Evolutionary conservation across 2,888 invertebrate genomes (phyloP).

Genomic region (Patella ulyssiponensis): DNA sequence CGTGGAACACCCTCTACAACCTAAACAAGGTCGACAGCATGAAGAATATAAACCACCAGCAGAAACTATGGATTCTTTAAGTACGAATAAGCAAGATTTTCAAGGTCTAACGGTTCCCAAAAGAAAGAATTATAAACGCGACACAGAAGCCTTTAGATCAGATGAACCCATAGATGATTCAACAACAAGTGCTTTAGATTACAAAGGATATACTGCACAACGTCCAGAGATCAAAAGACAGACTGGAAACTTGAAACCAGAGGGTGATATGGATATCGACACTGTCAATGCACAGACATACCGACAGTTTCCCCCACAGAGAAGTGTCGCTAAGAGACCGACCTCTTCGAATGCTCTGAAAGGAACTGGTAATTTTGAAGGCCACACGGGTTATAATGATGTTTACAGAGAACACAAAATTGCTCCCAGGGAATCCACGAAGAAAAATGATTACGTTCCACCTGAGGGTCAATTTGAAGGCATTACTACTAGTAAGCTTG

Average conservation of each 20-base stretch:
- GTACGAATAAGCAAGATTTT: slow-evolving; percentile 18
- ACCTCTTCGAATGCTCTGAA: neutral
- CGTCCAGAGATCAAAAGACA: neutral
- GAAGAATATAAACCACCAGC: neutral
- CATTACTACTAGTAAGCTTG: slow-evolving; percentile 14
- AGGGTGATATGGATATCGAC: slow-evolving; percentile 8
- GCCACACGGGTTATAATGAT: slow-evolving; percentile 61
- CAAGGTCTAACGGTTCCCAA: slow-evolving; percentile 8
- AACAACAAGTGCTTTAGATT: slow-evolving; percentile 19
- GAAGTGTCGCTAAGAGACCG: neutral
- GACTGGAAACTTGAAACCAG: neutral
- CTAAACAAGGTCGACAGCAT: neutral
- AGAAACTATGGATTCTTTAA: slow-evolving; percentile 16
- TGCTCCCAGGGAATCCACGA: slow-evolving; percentile 40
- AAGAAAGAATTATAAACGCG: neutral
- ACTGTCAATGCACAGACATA: slow-evolving; percentile 6
- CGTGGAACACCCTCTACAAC: slow-evolving; percentile 15
- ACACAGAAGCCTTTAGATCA: neutral
- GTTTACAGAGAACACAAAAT: slow-evolving; percentile 60
- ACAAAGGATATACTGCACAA: neutral
- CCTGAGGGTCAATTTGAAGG: slow-evolving; percentile 55
- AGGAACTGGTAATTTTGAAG: slow-evolving; percentile 59
- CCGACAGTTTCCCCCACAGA: too few species aligned
- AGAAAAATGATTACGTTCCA: slow-evolving; percentile 46
- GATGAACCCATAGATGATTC: slow-evolving; percentile 20